phyloP scores from a whole-genome alignment of 2,888 invertebrate genomes.

The Nomada hirtipes region DNA sequence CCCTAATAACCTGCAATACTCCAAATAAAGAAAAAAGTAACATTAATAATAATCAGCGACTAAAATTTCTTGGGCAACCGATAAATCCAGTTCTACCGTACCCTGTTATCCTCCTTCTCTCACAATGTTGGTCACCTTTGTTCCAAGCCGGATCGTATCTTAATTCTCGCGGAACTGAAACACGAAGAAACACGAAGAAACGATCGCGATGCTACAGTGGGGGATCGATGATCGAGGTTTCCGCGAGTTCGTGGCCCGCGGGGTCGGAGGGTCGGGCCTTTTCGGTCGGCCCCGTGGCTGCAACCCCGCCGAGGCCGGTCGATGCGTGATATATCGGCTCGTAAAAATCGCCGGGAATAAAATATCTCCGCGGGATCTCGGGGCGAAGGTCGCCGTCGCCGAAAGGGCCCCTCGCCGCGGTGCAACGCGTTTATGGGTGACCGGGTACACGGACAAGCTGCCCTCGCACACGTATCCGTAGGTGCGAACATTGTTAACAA shows the following conservation, averaged over 20 bases:
- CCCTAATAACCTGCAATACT: too few species aligned
- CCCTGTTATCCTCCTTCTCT: too few species aligned
- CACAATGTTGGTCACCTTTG: too few species aligned
- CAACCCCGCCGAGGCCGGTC: conserved; percentile 72
- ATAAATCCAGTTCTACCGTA: too few species aligned
- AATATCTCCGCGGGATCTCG: conserved; percentile 83
- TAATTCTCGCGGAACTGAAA: conserved; percentile 9
- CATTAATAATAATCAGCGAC: too few species aligned
- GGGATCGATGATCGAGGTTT: conserved; percentile 21
- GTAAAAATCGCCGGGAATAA: conserved; percentile 84
- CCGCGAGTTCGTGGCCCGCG: conserved; percentile 20
- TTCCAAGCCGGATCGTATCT: not conserved
- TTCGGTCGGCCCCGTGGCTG: conserved; percentile 55
- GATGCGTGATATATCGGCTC: conserved; percentile 84
- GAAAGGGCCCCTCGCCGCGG: conserved; percentile 78
- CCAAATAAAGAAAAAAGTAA: too few species aligned
- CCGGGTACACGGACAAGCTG: conserved; percentile 63
- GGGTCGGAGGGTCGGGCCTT: conserved; percentile 39
- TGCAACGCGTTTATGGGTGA: conserved; percentile 67
- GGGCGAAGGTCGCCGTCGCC: conserved; percentile 83
- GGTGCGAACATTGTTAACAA: conserved; percentile 84
- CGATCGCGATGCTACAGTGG: not conserved
- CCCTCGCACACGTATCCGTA: conserved; percentile 66
- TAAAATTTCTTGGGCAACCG: too few species aligned
- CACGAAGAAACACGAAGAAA: not conserved